Base-by-base conservation (phyloP, 1,140 invertebrate genomes). In the Acromyrmex heyeri region DNA sequence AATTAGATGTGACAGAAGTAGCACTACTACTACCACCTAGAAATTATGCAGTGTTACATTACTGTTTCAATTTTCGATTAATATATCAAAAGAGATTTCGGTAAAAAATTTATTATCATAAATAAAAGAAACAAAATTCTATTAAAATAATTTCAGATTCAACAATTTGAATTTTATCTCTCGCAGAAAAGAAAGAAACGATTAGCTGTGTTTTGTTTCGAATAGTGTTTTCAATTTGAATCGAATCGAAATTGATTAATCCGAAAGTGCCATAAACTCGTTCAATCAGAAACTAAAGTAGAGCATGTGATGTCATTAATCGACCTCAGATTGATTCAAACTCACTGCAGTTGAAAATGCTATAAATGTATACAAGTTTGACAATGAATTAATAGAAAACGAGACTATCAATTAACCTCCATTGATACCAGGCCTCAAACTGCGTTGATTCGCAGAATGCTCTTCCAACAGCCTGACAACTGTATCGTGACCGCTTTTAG, bases 401-500 rank as follows among this genome's bases (percentile, higher is more conserved):
- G 6, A 69, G 1, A 34, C 4, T 59, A 3, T 3, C 27, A 64
- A 90, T 70, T 14, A 59, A 88, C 87, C 87, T 87, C 91, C 87
- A 64, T 90, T 93, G 50, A 93, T 89, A 55, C 93, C 94, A 81
- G 95, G 93, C 86, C 92, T 91, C 30, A 94, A 91, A 76, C 90
- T 93, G 81, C 94, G 92, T 90, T 95, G 95, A 92, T 94, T 94
- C 12, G 93, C 95, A 87, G 95, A 94, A 91, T 96, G 95, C 91
- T 97, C 96, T 89, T 96, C 96, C 27, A 98, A 94, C 24, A 98
- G 92, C 90, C 96, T 95, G 24, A 97, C 97, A 38, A 98, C 97
- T n/a, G 96, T 96, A 38, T 96, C 95, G 92, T 98, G 97, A 0
- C 97, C 97, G 88, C 97, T 97, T 95, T 98, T 98, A 1, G 97